Percentiles rank a stretch among this genome's conserved stretches.
Evolutionary conservation across 2,888 invertebrate genomes (phyloP).

Genomic region (Eremobia ochroleuca): DNA sequence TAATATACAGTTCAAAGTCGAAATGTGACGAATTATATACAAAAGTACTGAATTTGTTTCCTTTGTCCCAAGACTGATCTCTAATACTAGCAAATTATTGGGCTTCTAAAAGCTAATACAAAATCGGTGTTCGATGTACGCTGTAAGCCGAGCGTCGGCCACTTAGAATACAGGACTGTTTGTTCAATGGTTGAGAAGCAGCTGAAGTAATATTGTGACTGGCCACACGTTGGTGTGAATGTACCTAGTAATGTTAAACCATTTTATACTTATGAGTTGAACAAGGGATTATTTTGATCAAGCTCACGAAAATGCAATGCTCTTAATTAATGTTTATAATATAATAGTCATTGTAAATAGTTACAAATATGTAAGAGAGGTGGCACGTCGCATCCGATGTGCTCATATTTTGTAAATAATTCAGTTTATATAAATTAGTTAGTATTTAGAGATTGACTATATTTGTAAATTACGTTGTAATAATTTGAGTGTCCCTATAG

Average conservation of each 20-base stretch:
- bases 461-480: constrained; percentile 89
- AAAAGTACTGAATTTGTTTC: constrained; percentile 81
- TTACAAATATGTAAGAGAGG: constrained; percentile 85
- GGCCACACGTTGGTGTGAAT: constrained; percentile 71
- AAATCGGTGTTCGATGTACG: constrained; percentile 67
- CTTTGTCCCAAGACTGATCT: constrained; percentile 89
- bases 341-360: constrained; percentile 90
- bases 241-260: constrained; percentile 73
- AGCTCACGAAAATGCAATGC: constrained; percentile 89
- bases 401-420: constrained; percentile 89
- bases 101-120: constrained; percentile 73
- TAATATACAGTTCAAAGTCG: constrained; percentile 69
- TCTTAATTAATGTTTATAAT: constrained; percentile 87
- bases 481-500: constrained; percentile 88
- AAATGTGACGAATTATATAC: constrained; percentile 75
- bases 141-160: constrained; percentile 69
- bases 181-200: constrained; percentile 74
- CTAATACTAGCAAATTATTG: constrained; percentile 80
- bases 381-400: constrained; percentile 82
- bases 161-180: constrained; percentile 72
- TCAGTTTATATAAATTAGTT: constrained; percentile 86
- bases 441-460: constrained; percentile 88
- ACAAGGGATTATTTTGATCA: constrained; percentile 88
- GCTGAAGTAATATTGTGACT: constrained; percentile 70
- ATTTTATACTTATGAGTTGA: constrained; percentile 77